These are phyloP conservation scores for Pterocles burchelli DNA, from an alignment of 2,113 vertebrate genomes.

Conservation along the genomic window DNA sequence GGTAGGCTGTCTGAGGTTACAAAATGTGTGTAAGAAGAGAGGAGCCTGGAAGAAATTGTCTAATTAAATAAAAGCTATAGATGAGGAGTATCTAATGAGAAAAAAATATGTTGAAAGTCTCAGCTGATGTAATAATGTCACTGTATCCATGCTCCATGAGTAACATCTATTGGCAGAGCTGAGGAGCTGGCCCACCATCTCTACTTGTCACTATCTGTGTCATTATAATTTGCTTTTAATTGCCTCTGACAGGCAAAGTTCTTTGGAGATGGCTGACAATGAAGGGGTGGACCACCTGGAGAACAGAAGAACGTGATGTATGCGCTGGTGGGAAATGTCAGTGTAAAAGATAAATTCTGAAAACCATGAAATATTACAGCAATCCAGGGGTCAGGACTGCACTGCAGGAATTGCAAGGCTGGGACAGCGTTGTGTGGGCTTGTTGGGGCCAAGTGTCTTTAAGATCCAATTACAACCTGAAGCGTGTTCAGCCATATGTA, in stretches of 20 bases:
- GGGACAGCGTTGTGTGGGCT: background rate
- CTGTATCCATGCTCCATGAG: background rate
- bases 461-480: background rate
- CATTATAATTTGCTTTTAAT: background rate
- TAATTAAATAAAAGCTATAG: background rate
- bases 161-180: background rate
- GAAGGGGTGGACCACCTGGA: background rate
- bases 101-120: too few relatives aligned
- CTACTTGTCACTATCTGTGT: background rate
- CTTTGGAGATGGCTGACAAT: background rate
- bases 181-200: background rate
- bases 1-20: background rate
- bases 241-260: background rate
- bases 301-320: background rate
- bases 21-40: background rate
- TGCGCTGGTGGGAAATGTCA: background rate
- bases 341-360: background rate
- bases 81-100: background rate
- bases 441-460: background rate
- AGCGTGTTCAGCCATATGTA: background rate
- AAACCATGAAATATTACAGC: background rate
- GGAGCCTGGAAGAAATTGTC: background rate
- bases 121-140: background rate
- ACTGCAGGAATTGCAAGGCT: background rate
- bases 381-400: background rate